A percentile compares a stretch with the other conserved stretches of the same genome.
Conservation (phyloP, 2,797 vertebrate genomes). For the Dendrocincla fuliginosa region DNA sequence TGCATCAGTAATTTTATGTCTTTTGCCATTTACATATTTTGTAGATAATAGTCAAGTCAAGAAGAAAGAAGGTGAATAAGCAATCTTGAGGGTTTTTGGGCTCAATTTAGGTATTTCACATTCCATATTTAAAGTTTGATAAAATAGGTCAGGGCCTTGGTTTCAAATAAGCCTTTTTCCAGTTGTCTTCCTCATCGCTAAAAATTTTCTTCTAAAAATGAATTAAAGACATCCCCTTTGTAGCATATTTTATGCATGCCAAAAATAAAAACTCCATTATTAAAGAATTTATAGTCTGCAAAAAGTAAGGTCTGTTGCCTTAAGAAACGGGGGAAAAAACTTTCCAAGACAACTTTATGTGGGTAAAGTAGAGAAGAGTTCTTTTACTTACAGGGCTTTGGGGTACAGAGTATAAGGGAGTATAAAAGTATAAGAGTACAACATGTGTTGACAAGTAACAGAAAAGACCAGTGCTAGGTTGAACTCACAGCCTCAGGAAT, state of each 20-base stretch:
- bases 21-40: neutral
- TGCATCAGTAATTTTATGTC: neutral
- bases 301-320: neutral
- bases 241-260: neutral
- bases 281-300: neutral
- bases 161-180: neutral
- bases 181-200: neutral
- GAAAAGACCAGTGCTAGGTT: too few relatives aligned
- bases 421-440: too few relatives aligned
- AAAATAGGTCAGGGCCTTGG: neutral
- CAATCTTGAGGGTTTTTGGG: neutral
- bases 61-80: neutral
- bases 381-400: too few relatives aligned
- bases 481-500: too few relatives aligned
- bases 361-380: too few relatives aligned
- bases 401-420: too few relatives aligned
- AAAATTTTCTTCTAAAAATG: neutral
- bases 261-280: neutral
- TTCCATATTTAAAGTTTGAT: neutral
- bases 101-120: neutral
- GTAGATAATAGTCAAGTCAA: neutral
- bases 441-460: too few relatives aligned
- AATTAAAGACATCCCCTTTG: neutral
- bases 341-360: too few relatives aligned
- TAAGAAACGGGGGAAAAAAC: too few relatives aligned